Base-by-base conservation (phyloP, 2,888 invertebrate species). In the Dendrolimus houi region DNA sequence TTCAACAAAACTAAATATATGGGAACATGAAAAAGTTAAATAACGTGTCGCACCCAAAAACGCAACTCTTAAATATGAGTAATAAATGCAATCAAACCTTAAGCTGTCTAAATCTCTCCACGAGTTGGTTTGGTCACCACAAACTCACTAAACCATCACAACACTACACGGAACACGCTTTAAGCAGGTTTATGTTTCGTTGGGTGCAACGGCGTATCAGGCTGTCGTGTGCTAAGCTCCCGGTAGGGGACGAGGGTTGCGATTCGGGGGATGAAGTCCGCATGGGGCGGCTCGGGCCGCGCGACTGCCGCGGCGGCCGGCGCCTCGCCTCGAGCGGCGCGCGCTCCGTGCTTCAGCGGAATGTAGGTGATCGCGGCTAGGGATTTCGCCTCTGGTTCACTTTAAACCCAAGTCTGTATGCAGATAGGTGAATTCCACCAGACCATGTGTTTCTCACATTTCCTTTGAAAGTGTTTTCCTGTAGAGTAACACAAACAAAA, bases 261-360 rank as follows among this genome's bases (percentile, higher is more conserved):
- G 57, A 47, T 58, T 54, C 55, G 58, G 52, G 58, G 53, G 53
- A 56, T 57, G 57, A 54, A 40, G 12, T 13, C 52, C 53, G 42
- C 14, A 56, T 52, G n/a, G 58, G 58, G 72, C 78, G 84, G 74
- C 80, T 71, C 64, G 67, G 67, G 81, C 77, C 82, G 80, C 82
- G 75, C 73, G 77, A 83, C 85, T 84, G 81, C 64, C 68, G 67
- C 66, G 56, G 56, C 58, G 57, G 55, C 56, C 60, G 58, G 58
- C 42, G 56, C 54, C 13, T 14, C 29, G 58, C 59, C 58, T 59
- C 64, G 54, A 57, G 59, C 60, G 59, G 59, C 61, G 60, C 66
- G 63, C 60, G 56, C 53, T 61, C 62, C 62, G 6, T 29, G 6
- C 29, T 29, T 29, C 29, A 3, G 29, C 29, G 29, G 29, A 29